These are phyloP conservation scores for Eulacestoma nigropectus DNA, from an alignment of 2,113 vertebrate species.

Conservation along the genomic window DNA sequence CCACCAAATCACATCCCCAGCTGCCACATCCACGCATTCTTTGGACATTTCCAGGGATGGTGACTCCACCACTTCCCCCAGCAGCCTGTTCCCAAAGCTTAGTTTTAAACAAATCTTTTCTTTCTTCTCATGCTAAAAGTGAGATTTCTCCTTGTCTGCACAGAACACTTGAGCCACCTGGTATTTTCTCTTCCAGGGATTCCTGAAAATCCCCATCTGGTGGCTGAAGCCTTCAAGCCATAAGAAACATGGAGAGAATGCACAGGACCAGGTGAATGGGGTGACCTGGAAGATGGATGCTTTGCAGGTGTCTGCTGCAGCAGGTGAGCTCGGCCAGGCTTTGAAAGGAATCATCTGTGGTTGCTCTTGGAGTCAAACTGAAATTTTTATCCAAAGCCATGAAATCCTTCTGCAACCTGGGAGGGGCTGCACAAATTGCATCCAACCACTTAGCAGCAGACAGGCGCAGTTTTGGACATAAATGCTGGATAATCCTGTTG, in stretches of 20 bases:
- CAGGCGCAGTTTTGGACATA: neutral
- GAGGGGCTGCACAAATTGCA: neutral
- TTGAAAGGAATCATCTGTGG: neutral
- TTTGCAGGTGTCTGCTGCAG: conserved; percentile 19
- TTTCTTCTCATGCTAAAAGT: neutral
- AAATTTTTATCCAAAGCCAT: neutral
- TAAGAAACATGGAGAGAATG: neutral
- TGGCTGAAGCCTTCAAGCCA: conserved; percentile 57
- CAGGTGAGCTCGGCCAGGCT: conserved; percentile 44
- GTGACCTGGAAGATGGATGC: conserved; percentile 20
- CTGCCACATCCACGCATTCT: neutral
- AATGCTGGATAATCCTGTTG: neutral
- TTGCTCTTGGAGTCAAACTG: neutral
- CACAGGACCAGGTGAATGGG: conserved; percentile 24
- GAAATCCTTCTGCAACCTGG: neutral
- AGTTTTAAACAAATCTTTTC: neutral
- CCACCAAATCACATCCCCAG: too few relatives aligned
- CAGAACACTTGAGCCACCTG: neutral
- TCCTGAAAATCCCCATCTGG: conserved; percentile 85
- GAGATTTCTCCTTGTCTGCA: neutral
- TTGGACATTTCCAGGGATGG: neutral
- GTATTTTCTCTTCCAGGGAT: conserved; percentile 72
- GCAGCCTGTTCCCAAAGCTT: neutral
- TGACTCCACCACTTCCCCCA: neutral
- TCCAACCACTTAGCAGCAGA: neutral